These are phyloP conservation scores for Zosterops japonicus DNA, from an alignment of 2,113 vertebrate species.

Conservation along the genomic window DNA sequence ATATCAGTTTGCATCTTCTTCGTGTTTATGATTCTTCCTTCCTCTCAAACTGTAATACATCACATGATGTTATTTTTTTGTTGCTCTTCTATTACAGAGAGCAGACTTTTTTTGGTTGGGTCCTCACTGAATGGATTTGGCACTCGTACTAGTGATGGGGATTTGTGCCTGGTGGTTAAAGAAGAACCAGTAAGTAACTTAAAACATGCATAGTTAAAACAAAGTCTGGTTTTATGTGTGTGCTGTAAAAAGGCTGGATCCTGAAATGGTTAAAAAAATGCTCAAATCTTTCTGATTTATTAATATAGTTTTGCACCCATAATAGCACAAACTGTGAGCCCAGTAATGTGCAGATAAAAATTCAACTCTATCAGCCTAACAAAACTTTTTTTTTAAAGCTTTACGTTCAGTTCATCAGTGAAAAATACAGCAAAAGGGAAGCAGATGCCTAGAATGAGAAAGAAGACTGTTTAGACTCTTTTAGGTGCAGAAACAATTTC, in stretches of 20 bases:
- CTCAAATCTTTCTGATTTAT: not conserved
- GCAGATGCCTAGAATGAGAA: not conserved
- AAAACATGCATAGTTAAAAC: not conserved
- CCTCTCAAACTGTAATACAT: not conserved
- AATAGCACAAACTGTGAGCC: not conserved
- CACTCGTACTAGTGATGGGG: constrained; percentile 90
- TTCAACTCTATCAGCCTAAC: not conserved
- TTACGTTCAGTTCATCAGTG: not conserved
- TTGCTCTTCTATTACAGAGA: constrained; percentile 67
- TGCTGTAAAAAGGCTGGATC: not conserved
- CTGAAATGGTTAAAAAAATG: not conserved
- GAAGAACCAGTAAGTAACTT: constrained; percentile 82
- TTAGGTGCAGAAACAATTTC: not conserved
- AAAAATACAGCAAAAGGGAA: not conserved
- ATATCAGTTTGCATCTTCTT: not conserved
- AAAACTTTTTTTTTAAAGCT: not conserved
- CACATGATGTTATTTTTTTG: not conserved
- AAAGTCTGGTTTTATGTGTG: not conserved
- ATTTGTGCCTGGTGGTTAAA: constrained; percentile 89
- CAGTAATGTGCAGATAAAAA: not conserved
- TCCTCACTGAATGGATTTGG: constrained; percentile 94
- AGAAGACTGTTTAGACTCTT: not conserved
- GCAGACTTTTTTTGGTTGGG: constrained; percentile 89
- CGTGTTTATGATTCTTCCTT: accelerated
- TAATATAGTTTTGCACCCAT: not conserved